phyloP scores from a whole-genome alignment of 2,797 vertebrate species.

The Oreonectes daqikongensis region DNA sequence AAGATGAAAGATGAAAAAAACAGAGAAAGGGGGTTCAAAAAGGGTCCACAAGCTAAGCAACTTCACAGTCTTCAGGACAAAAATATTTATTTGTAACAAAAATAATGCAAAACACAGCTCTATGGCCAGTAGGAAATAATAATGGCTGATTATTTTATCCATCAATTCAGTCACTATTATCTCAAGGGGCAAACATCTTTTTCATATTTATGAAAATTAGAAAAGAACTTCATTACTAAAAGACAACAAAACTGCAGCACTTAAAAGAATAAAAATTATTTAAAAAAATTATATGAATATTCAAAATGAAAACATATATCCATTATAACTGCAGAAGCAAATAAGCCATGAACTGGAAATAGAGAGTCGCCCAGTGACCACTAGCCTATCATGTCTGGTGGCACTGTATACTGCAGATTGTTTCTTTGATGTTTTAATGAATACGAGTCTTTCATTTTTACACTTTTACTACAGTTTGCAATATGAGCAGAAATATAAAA shows the following conservation, averaged over 20 bases:
- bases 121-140: background rate
- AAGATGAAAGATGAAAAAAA: background rate
- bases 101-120: too few relatives aligned
- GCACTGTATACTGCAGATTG: background rate
- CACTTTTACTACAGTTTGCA: constrained; percentile 5
- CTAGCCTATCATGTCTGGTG: constrained; percentile 5
- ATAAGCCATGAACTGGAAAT: background rate
- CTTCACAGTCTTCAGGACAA: too few relatives aligned
- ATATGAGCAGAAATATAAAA: constrained; percentile 3
- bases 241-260: background rate
- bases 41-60: too few relatives aligned
- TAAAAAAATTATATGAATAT: background rate
- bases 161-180: background rate
- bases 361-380: constrained; percentile 2
- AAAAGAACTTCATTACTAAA: background rate
- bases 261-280: too few relatives aligned
- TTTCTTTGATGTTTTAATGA: background rate
- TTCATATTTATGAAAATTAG: background rate
- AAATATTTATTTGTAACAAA: background rate
- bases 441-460: background rate
- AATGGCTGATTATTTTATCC: background rate
- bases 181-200: background rate
- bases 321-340: constrained; percentile 18
- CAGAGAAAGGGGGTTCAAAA: background rate
- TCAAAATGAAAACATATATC: background rate